Evolutionary conservation across 2,113 vertebrate genomes (phyloP).

Genomic region (Myiopsitta monachus): DNA sequence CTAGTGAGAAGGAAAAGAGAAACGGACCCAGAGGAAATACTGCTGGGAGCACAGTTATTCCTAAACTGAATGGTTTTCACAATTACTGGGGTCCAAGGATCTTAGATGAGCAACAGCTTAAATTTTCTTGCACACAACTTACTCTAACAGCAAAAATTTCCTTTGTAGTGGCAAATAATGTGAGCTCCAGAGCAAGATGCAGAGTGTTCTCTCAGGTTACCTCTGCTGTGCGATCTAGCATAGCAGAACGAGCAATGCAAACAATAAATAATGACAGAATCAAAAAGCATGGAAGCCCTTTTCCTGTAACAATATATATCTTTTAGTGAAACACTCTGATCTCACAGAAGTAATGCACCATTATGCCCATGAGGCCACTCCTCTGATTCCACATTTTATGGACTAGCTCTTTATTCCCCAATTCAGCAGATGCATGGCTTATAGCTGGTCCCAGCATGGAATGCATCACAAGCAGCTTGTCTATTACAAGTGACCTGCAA

Average conservation of each 20-base stretch:
- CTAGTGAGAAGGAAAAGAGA: not conserved
- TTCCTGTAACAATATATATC: conserved; percentile 57
- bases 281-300: conserved; percentile 35
- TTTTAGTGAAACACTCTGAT: conserved; percentile 53
- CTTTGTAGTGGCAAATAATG: not conserved
- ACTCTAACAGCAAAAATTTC: not conserved
- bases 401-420: conserved; percentile 56
- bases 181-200: not conserved
- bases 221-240: not conserved
- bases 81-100: not conserved
- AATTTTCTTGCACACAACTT: not conserved
- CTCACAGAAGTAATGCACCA: conserved; percentile 45
- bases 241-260: not conserved
- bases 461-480: conserved; percentile 66
- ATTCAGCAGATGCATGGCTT: conserved; percentile 55
- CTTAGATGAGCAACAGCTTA: not conserved
- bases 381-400: conserved; percentile 61
- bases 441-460: conserved; percentile 58
- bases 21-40: not conserved
- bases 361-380: conserved; percentile 55
- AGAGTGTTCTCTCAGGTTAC: not conserved
- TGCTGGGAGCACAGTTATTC: not conserved
- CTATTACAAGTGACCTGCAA: conserved; percentile 52
- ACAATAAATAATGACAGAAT: conserved; percentile 52
- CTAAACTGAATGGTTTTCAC: not conserved